A percentile compares a stretch with the other conserved stretches of the same genome.
phyloP scores from a whole-genome alignment of 2,797 vertebrate species.

The Synanceia verrucosa region DNA sequence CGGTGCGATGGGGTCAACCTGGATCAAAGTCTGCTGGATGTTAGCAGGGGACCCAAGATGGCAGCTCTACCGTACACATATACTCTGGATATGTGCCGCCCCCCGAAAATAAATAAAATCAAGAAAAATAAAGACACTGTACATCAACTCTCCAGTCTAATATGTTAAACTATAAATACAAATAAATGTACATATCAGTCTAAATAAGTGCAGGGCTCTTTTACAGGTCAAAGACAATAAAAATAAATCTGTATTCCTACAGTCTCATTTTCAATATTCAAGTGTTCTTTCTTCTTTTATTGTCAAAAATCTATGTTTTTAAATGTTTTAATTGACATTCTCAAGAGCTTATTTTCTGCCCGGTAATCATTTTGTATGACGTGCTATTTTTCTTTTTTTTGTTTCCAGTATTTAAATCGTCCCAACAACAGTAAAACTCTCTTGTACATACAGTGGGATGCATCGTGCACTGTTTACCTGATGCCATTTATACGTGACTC shows the following conservation, averaged over 20 bases:
- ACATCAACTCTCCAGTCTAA: conserved; percentile 66
- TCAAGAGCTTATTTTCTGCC: conserved; percentile 51
- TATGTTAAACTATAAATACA: conserved; percentile 64
- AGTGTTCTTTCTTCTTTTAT: conserved; percentile 40
- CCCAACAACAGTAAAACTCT: conserved; percentile 33
- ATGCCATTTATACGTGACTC: conserved; percentile 57
- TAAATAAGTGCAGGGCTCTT: conserved; percentile 58
- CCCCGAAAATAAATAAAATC: background rate
- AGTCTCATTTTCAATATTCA: conserved; percentile 45
- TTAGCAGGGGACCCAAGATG: conserved; percentile 42
- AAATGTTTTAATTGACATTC: conserved; percentile 37
- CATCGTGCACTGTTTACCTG: conserved; percentile 40
- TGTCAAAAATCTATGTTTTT: conserved; percentile 61
- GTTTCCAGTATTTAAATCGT: conserved; percentile 7
- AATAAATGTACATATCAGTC: conserved; percentile 68
- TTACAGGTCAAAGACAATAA: conserved; percentile 61
- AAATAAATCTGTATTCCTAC: conserved; percentile 63
- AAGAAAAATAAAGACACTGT: conserved; percentile 42
- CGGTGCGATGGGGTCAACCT: conserved; percentile 34
- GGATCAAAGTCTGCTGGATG: conserved; percentile 26
- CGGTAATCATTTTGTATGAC: conserved; percentile 39
- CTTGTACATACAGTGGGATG: conserved; percentile 33
- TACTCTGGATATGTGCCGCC: conserved; percentile 28
- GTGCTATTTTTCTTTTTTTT: conserved; percentile 28
- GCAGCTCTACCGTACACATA: conserved; percentile 21